Conservation (phyloP, 2,797 vertebrate species). For the Iguana delicatissima region DNA sequence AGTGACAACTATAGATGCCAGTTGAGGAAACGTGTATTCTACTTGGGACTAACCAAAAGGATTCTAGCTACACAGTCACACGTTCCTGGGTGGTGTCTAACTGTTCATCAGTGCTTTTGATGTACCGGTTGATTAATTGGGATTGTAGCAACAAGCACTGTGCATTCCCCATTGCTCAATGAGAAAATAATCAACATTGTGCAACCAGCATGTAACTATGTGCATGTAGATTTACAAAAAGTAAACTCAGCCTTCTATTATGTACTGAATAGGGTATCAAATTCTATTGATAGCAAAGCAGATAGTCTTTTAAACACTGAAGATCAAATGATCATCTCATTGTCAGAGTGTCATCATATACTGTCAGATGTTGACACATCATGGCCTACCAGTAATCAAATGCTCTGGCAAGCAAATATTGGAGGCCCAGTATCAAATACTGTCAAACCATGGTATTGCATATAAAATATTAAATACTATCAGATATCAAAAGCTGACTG, state of each 20-base stretch:
- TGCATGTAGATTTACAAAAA: too few species aligned
- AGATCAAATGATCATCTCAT: background rate
- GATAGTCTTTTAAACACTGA: background rate
- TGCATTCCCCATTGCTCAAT: too few species aligned
- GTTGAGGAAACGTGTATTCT: background rate
- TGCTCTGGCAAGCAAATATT: background rate
- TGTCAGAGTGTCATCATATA: background rate
- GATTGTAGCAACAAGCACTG: too few species aligned
- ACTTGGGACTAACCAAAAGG: background rate
- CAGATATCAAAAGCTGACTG: background rate
- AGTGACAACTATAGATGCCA: background rate
- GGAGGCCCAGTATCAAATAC: background rate
- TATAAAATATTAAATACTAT: background rate
- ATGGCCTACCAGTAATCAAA: background rate
- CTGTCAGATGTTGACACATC: background rate
- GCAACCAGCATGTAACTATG: too few species aligned
- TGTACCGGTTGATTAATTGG: too few species aligned
- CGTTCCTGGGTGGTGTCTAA: too few species aligned
- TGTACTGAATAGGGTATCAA: background rate
- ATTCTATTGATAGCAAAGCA: background rate
- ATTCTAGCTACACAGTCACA: too few species aligned
- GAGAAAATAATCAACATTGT: too few species aligned
- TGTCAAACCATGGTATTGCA: background rate
- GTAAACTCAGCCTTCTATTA: background rate
- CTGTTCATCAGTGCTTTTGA: too few species aligned